These are phyloP conservation scores for Actinopyga echinites DNA, from an alignment of 53 echinoderm and acorn worm genomes.

Conservation along the genomic window DNA sequence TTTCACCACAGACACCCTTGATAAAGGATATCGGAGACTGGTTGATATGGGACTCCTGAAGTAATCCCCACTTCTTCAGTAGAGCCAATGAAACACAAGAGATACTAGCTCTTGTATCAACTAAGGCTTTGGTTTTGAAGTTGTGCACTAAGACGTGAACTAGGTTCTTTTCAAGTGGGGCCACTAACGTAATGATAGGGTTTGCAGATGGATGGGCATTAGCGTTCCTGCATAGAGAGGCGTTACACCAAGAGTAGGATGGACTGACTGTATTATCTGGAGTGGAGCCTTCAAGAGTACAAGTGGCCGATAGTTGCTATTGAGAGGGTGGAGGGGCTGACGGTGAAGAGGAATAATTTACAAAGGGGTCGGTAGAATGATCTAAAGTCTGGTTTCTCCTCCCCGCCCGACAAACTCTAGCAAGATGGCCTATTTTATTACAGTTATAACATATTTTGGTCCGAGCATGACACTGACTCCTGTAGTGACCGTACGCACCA, in stretches of 20 bases:
- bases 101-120: neutral
- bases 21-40: neutral
- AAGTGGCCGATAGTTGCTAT: too few relatives aligned
- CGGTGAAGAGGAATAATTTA: too few relatives aligned
- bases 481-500: neutral
- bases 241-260: neutral
- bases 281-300: neutral
- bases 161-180: neutral
- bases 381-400: too few relatives aligned
- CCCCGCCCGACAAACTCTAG: neutral
- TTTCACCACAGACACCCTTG: neutral
- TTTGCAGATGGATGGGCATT: neutral
- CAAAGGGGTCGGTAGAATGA: too few relatives aligned
- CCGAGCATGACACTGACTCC: neutral
- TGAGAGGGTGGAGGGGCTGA: too few relatives aligned
- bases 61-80: neutral
- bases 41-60: neutral
- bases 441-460: neutral
- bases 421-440: neutral
- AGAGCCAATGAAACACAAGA: neutral
- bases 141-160: neutral
- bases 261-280: neutral
- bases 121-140: neutral
- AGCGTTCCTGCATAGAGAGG: neutral
- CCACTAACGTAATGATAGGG: neutral